Evolutionary conservation across 2,113 vertebrate genomes (phyloP), one percentile per base, ranked within the genome.

Genomic region (Cranoglanis bouderius): DNA sequence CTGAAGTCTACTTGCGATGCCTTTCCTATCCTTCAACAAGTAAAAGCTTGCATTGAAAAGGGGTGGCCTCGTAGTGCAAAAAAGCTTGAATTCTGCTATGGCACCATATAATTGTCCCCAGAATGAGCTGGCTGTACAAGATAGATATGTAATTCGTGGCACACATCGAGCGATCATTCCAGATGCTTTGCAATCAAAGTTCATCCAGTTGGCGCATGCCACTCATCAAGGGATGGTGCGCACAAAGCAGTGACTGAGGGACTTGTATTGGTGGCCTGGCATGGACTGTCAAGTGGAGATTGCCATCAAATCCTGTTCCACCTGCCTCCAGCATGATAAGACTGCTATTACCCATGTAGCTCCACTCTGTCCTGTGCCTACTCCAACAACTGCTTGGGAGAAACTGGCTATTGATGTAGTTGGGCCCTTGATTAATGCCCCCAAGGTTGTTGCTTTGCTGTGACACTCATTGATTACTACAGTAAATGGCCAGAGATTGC

Each of bases 231-330:
- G 86, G 16, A 87, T 88, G 14, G 82, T 90, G 16, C 14, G 7
- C 19, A 90, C 72, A 24, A 78, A 90, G 32, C 85, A 87, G 14
- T 85, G 85, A 46, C 57, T 90, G 1, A 77, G 80, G 40, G 57
- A 80, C 57, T 51, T 87, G 32, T 85, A 90, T 29, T 90, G 82
- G 86, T 85, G 86, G 75, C 83, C 86, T 80, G 82, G 63, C 3
- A 85, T 81, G 51, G 81, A 82, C 51, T 61, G 49, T 51, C 38
- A 61, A 38, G 82, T 88, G 6, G 35, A 88, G n/a, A 40, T 24
- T 61, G 75, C 82, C 40, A 85, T 90, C 6, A 81, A 85, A 49
- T 81, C 75, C 6, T 90, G 75, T n/a, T 3, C 32, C 21, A 90
- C 86, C 21, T 90, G 82, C 26, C 26, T 67, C 12, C 82, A 88